Base-by-base conservation (phyloP, 2,797 vertebrate species). In the Sebastes diaconus region DNA sequence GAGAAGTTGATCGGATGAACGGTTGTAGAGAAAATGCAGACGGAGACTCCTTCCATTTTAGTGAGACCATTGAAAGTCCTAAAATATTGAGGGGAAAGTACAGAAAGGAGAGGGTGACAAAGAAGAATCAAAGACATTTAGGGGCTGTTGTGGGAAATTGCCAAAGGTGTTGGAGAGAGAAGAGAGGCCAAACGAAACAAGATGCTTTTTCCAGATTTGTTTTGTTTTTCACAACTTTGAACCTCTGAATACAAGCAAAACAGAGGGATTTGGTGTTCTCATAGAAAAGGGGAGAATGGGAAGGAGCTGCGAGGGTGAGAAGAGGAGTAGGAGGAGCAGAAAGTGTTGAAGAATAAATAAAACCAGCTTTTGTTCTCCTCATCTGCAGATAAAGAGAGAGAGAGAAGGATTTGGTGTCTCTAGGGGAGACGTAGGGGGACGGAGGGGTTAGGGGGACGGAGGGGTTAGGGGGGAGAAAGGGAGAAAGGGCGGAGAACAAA, bases 321-420 rank as follows among this genome's bases (percentile, higher is more conserved):
- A 59, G 60, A 27, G 20, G 32, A 70, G 58, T 22, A 70, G 46
- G 74, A 65, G 64, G 66, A 77, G 55, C 27, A 73, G 60, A 81
- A 69, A 66, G 27, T 60, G 65, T 80, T 13, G 6, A 20, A 77
- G 22, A 77, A 42, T 54, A 74, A 81, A 88, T 68, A 73, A 68
- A 66, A 71, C 3, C 32, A 25, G 9, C n/a, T 42, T 58, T 77
- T 70, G 5, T 65, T 18, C 4, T 27, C 42, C 3, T 52, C 39
- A 77, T 84, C 68, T 60, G 2, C 39, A 79, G 84, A 88, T 82
- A 57, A 74, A 65, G 75, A 25, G 58, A 64, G 24, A 73, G 46
- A 84, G 68, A 7, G 25, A 52, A 66, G 64, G 78, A 85, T 87
- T 86, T 86, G 50, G 34, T 73, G 75, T 80, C 63, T 76, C 84